phyloP scores from a whole-genome alignment of 2,113 vertebrate species.

The Callorhinus ursinus region DNA sequence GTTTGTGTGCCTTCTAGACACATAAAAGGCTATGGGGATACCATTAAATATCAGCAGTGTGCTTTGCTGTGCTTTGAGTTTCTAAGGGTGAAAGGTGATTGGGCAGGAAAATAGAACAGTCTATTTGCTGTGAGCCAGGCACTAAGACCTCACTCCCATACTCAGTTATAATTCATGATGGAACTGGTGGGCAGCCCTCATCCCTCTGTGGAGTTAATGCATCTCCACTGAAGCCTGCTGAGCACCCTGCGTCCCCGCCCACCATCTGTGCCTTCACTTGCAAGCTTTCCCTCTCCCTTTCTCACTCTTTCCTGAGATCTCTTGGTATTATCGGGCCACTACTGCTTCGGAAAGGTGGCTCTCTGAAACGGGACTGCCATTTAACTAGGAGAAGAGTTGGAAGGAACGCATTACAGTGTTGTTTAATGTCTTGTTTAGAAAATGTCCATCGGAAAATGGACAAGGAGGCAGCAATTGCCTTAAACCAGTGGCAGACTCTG shows the following conservation, averaged over 20 bases:
- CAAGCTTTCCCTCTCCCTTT: conserved; percentile 60
- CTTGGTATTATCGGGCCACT: conserved; percentile 77
- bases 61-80: conserved; percentile 83
- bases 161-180: conserved; percentile 92
- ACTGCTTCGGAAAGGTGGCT: conserved; percentile 81
- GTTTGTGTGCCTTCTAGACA: conserved; percentile 69
- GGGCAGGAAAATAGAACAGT: conserved; percentile 86
- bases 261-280: conserved; percentile 87
- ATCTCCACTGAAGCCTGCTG: conserved; percentile 89
- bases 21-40: conserved; percentile 75
- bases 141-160: conserved; percentile 84
- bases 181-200: conserved; percentile 87
- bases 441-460: conserved; percentile 59
- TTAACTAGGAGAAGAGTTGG: conserved; percentile 69
- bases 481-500: not conserved
- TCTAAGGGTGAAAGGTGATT: conserved; percentile 87
- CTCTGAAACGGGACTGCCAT: conserved; percentile 76
- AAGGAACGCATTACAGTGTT: conserved; percentile 50
- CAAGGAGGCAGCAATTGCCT: conserved; percentile 58
- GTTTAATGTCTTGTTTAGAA: conserved; percentile 71
- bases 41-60: conserved; percentile 83
- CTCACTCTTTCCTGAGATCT: conserved; percentile 73
- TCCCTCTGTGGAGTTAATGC: conserved; percentile 90
- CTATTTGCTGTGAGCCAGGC: conserved; percentile 87
- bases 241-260: conserved; percentile 87